Base-by-base conservation (phyloP, 2,113 vertebrate genomes). In the Channa maculata region DNA sequence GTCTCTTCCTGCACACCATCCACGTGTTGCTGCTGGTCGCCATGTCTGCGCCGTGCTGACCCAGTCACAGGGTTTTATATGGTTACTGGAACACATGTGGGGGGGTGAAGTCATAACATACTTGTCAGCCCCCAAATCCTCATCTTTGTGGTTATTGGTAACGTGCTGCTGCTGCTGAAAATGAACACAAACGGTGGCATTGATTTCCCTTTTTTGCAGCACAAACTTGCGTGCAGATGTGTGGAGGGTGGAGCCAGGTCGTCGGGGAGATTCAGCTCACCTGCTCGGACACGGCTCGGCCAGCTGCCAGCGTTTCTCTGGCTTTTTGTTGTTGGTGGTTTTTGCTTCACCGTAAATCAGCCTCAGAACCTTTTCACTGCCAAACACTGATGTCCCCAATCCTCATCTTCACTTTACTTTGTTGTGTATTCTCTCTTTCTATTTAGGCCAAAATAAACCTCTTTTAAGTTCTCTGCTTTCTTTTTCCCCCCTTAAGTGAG, bases 71-170 rank as follows among this genome's bases (percentile, higher is more conserved):
- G 59, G 48, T 81, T 81, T 86, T 57, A 70, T 67, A 76, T 0
- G 15, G 4, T 81, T 71, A 80, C 84, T 60, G 82, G 82, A 77
- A 79, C 49, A 63, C 75, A 24, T n/a, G 1, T 50, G 24, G 8
- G 33, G 54, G 53, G 13, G 14, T 13, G 10, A 5, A 44, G 46
- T 13, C 11, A 8, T n/a, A 13, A 5, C 38, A 39, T 9, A 33
- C 62, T 43, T 69, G 12, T 48, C 39, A 58, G 6, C 4, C 58
- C 24, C 43, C 9, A 14, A 10, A 55, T 38, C 50, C 15, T 39
- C 34, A 60, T 52, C 62, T 80, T 49, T 71, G 65, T 49, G 15
- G 13, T 38, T 63, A 36, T 44, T 33, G 53, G 37, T 71, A 55
- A 43, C 49, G 60, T 61, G 33, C 45, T 37, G 45, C 34, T 37